These are phyloP conservation scores for Sander lucioperca DNA, from an alignment of 2,113 vertebrate genomes.

Conservation along the genomic window DNA sequence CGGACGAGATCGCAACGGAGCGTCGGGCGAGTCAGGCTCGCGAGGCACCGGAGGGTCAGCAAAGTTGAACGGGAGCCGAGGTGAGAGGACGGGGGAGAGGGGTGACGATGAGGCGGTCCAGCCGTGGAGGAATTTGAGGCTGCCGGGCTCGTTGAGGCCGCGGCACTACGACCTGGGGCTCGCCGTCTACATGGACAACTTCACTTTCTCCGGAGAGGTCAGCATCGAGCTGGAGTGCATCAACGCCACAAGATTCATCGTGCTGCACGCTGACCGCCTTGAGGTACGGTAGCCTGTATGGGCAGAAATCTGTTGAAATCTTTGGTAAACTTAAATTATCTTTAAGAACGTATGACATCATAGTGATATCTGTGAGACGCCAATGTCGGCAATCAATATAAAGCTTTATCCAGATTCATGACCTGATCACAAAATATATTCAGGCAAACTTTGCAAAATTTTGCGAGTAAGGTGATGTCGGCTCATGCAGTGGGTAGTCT, in stretches of 20 bases:
- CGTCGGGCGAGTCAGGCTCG: conserved; percentile 52
- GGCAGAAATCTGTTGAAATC: neutral
- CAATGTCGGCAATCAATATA: neutral
- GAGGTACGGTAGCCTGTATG: conserved; percentile 64
- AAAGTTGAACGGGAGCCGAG: conserved; percentile 72
- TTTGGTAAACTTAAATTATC: neutral
- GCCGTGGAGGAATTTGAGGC: conserved; percentile 89
- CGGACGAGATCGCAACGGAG: conserved; percentile 57
- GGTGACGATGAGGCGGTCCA: conserved; percentile 79
- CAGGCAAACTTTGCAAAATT: too few relatives aligned
- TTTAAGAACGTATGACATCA: neutral
- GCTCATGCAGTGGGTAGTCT: too few relatives aligned
- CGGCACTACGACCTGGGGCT: conserved; percentile 94
- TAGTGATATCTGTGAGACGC: neutral
- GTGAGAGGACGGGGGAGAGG: conserved; percentile 71
- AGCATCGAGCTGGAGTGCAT: conserved; percentile 93
- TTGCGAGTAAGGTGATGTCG: too few relatives aligned
- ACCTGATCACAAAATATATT: neutral
- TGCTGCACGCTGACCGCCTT: conserved; percentile 92
- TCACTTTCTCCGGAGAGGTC: conserved; percentile 95
- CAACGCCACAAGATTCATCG: conserved; percentile 92
- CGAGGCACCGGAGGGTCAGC: conserved; percentile 60
- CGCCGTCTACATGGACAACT: conserved; percentile 94
- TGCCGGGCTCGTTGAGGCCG: conserved; percentile 88
- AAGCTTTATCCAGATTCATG: neutral